These are phyloP conservation scores for Diachrysia chrysitis DNA, from an alignment of 2,888 invertebrate genomes.

Conservation along the genomic window DNA sequence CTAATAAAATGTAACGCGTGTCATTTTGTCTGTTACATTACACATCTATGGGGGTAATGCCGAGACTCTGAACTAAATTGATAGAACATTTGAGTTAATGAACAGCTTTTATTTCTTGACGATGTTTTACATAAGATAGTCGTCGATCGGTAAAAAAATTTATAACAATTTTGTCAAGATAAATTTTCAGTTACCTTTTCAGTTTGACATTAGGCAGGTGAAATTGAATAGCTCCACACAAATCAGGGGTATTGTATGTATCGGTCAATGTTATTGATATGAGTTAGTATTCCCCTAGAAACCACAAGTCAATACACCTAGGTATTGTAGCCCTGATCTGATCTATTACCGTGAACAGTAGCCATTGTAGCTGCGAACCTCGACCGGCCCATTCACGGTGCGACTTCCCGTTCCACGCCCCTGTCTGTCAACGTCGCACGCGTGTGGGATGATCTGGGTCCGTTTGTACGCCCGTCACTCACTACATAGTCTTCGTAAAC, in stretches of 20 bases:
- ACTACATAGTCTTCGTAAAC: slow-evolving; percentile 16
- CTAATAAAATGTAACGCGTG: background rate
- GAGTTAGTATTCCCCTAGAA: background rate
- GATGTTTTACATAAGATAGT: background rate
- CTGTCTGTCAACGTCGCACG: slow-evolving; percentile 31
- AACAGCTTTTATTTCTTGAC: background rate
- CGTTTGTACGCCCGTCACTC: slow-evolving; percentile 33
- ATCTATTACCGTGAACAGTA: background rate
- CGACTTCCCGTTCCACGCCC: slow-evolving; percentile 18
- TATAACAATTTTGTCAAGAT: no score
- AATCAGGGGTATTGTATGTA: background rate
- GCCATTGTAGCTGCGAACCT: background rate
- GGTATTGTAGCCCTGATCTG: background rate
- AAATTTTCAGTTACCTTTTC: no score
- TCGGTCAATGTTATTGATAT: background rate
- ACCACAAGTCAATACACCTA: background rate
- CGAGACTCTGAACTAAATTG: background rate
- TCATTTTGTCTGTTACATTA: background rate
- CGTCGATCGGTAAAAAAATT: no score
- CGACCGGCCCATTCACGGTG: slow-evolving; percentile 21
- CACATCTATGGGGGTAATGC: background rate
- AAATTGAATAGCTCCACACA: no score
- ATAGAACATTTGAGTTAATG: background rate
- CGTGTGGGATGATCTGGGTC: slow-evolving; percentile 39
- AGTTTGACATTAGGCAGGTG: no score